Evolutionary conservation across 2,113 vertebrate species (phyloP).

Genomic region (Lethenteron reissneri): DNA sequence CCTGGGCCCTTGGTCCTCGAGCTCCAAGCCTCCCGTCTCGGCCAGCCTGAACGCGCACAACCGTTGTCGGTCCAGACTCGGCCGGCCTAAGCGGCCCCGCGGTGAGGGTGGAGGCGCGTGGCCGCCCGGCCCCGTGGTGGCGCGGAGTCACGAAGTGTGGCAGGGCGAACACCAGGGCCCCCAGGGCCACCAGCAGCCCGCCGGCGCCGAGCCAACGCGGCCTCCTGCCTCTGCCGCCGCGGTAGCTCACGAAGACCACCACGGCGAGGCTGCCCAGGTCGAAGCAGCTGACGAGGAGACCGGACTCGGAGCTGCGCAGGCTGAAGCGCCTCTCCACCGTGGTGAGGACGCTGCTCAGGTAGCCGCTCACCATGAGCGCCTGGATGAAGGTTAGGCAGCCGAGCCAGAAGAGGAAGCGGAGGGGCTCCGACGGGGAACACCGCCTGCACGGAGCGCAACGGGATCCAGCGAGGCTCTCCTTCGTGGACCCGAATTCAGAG

Average conservation of each 20-base stretch:
- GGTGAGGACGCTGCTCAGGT: constrained; percentile 6
- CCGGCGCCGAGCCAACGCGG: constrained; percentile 3
- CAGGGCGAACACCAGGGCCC: not conserved
- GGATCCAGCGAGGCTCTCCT: too few species aligned
- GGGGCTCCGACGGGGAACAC: not conserved
- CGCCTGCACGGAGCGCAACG: too few species aligned
- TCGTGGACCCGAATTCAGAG: too few species aligned
- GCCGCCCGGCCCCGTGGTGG: not conserved
- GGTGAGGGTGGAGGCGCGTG: too few species aligned
- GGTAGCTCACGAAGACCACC: constrained; percentile 1
- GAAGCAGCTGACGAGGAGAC: constrained; percentile 1
- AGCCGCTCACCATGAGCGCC: constrained; percentile 1
- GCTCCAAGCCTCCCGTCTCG: too few species aligned
- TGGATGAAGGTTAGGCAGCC: constrained; percentile 2
- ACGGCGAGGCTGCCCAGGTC: constrained; percentile 4
- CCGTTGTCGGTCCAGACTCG: too few species aligned
- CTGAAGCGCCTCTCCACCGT: constrained; percentile 1
- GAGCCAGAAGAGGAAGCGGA: not conserved
- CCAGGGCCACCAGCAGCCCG: not conserved
- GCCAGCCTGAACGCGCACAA: too few species aligned
- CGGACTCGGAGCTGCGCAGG: not conserved
- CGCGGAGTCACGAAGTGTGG: not conserved
- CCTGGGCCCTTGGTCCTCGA: too few species aligned
- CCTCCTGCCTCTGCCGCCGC: not conserved
- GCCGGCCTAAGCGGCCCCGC: too few species aligned